Conservation (phyloP, 2,888 invertebrate species). For the Nysson spinosus region DNA sequence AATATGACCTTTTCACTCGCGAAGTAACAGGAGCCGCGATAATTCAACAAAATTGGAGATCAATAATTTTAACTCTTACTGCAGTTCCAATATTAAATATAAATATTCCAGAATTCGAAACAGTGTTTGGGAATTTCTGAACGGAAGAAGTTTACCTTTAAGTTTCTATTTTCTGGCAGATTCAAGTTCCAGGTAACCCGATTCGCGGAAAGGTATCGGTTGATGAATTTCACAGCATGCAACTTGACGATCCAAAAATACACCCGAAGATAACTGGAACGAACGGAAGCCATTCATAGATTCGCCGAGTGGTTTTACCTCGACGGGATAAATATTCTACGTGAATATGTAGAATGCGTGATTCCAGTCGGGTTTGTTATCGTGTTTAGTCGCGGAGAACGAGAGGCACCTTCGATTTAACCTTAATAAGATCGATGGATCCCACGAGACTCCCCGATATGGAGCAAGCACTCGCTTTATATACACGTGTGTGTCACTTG, state of each 20-base stretch:
- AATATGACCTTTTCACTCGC: not conserved
- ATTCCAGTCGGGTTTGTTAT: slow-evolving; percentile 58
- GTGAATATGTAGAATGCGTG: slow-evolving; percentile 19
- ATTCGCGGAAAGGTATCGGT: slow-evolving; percentile 23
- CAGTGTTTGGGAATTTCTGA: no score
- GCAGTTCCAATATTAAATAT: no score
- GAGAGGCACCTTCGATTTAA: slow-evolving; percentile 66
- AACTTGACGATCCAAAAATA: slow-evolving; percentile 42
- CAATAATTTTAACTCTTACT: no score
- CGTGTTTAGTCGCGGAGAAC: slow-evolving; percentile 63
- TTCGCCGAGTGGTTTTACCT: slow-evolving; percentile 32
- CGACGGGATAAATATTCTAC: slow-evolving; percentile 5
- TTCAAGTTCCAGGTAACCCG: no score
- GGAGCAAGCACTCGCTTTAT: slow-evolving; percentile 45
- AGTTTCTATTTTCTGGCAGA: no score
- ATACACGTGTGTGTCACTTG: slow-evolving; percentile 6
- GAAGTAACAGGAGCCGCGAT: no score
- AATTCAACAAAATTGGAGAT: no score
- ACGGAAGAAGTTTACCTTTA: no score
- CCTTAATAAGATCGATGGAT: slow-evolving; percentile 71
- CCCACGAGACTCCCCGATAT: slow-evolving; percentile 64
- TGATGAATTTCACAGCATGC: no score
- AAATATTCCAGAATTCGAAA: no score
- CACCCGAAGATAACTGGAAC: slow-evolving; percentile 51
- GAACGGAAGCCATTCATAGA: slow-evolving; percentile 59